phyloP scores from a whole-genome alignment of 2,797 vertebrate genomes.

The Threskiornis aethiopicus region DNA sequence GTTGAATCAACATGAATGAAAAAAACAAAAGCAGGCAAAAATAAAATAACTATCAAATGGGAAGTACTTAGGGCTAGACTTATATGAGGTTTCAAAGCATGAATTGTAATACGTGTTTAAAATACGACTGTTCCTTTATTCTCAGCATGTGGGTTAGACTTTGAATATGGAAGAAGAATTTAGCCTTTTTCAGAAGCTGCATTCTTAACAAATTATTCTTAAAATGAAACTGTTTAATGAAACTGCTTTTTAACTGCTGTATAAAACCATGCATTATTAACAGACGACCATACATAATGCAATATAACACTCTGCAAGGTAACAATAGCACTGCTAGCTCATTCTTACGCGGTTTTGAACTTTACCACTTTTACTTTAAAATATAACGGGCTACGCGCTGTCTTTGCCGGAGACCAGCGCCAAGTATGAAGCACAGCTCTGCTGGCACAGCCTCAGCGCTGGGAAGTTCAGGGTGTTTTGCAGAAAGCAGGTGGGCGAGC shows the following conservation, averaged over 20 bases:
- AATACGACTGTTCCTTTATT: constrained; percentile 46
- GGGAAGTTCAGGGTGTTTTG: constrained; percentile 59
- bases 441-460: constrained; percentile 32
- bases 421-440: background rate
- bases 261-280: constrained; percentile 55
- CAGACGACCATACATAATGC: constrained; percentile 38
- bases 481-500: constrained; percentile 71
- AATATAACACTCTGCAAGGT: background rate
- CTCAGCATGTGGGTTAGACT: constrained; percentile 52
- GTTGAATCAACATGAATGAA: constrained; percentile 27
- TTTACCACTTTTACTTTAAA: background rate
- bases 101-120: constrained; percentile 18
- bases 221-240: constrained; percentile 30
- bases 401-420: background rate
- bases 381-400: background rate
- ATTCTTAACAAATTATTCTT: constrained; percentile 57
- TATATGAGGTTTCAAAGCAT: constrained; percentile 60
- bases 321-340: background rate
- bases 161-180: constrained; percentile 59
- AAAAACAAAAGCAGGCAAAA: constrained; percentile 37
- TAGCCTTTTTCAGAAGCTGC: constrained; percentile 15
- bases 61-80: constrained; percentile 31
- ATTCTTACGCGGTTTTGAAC: background rate
- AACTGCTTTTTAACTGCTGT: constrained; percentile 39
- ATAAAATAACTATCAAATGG: constrained; percentile 41